A percentile compares a stretch with the other conserved stretches of the same genome.
Evolutionary conservation across 2,797 vertebrate species (phyloP).

Genomic region (Babyrousa celebensis): DNA sequence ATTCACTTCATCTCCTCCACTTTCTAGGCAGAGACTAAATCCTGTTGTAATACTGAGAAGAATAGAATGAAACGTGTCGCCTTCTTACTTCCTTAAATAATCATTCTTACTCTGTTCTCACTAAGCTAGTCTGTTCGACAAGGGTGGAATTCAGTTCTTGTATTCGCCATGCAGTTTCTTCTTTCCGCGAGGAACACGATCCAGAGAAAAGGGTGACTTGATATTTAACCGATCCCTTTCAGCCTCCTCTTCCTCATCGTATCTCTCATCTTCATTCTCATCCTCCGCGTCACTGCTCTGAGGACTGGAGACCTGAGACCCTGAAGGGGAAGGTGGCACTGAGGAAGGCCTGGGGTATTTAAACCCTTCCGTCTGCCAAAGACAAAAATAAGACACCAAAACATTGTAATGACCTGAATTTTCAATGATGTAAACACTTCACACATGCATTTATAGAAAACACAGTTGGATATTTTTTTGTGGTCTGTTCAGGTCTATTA

Average conservation of each 20-base stretch:
- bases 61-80: background rate
- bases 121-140: background rate
- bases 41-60: background rate
- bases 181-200: slow-evolving; percentile 89
- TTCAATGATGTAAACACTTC: background rate
- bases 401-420: background rate
- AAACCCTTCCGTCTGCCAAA: slow-evolving; percentile 95
- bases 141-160: slow-evolving; percentile 90
- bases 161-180: slow-evolving; percentile 93
- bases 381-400: slow-evolving; percentile 65
- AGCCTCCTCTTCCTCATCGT: slow-evolving; percentile 96
- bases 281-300: slow-evolving; percentile 94
- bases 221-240: slow-evolving; percentile 97
- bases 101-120: background rate
- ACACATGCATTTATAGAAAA: background rate
- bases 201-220: slow-evolving; percentile 94
- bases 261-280: slow-evolving; percentile 93
- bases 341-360: slow-evolving; percentile 96
- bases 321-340: slow-evolving; percentile 96
- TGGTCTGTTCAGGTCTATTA: background rate
- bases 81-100: background rate
- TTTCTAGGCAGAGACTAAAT: background rate
- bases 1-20: background rate
- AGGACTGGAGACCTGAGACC: slow-evolving; percentile 96
- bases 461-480: background rate